These are phyloP conservation scores for Temnothorax rugatulus DNA, from an alignment of 2,888 invertebrate species.

Conservation along the genomic window DNA sequence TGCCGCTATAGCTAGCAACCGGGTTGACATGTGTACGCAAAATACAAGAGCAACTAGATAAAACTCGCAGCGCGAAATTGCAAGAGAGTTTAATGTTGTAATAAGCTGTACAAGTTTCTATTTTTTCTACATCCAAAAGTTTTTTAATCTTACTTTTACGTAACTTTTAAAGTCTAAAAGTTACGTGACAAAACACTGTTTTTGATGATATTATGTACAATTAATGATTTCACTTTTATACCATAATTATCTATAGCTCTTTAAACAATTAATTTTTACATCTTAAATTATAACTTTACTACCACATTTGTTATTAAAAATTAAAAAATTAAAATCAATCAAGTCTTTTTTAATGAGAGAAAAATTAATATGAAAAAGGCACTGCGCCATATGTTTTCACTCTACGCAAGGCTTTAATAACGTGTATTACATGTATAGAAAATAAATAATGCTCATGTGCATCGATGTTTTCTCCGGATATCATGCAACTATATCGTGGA, in stretches of 20 bases:
- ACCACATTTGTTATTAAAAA: not conserved
- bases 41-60: conserved; percentile 11
- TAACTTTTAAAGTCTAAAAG: not conserved
- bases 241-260: not conserved
- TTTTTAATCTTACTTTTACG: not conserved
- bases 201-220: not conserved
- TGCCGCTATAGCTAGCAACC: conserved; percentile 26
- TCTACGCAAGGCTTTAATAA: not conserved
- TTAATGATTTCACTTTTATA: not conserved
- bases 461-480: not conserved
- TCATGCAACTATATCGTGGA: not conserved
- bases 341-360: not conserved
- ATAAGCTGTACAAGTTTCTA: not conserved
- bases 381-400: not conserved
- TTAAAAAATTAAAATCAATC: not conserved
- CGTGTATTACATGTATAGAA: not conserved
- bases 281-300: not conserved
- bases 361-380: not conserved
- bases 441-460: not conserved
- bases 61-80: not conserved
- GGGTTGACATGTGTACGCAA: conserved; percentile 37
- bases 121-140: not conserved
- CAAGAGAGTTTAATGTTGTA: not conserved
- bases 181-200: not conserved
- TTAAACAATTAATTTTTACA: not conserved